These are phyloP conservation scores for Trissoscelio sp. DNA, from an alignment of 2,888 invertebrate genomes.

Conservation along the genomic window DNA sequence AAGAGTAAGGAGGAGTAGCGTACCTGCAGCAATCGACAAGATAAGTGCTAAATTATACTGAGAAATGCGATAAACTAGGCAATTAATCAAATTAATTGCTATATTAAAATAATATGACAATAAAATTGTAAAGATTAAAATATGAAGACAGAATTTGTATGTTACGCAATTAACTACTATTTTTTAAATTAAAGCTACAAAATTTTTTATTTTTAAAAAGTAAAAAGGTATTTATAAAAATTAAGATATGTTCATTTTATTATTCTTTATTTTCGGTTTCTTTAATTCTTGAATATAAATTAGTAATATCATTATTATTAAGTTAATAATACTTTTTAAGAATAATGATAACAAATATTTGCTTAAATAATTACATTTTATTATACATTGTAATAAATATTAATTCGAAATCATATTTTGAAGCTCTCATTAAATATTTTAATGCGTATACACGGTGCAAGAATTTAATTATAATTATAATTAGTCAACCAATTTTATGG, in stretches of 20 bases:
- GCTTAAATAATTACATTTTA: no score
- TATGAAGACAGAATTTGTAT: neutral
- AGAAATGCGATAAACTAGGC: constrained; percentile 14
- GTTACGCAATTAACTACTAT: neutral
- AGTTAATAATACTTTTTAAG: no score
- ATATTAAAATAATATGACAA: constrained; percentile 22
- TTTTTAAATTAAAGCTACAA: no score
- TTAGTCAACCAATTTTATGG: constrained; percentile 24
- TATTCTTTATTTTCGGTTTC: no score
- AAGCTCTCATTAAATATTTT: neutral
- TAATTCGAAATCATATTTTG: neutral
- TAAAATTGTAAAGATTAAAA: constrained; percentile 1
- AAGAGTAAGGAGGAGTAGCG: no score
- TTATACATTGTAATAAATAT: no score
- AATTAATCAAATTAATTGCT: constrained; percentile 29
- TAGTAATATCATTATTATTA: no score
- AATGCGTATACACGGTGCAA: neutral
- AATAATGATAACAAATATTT: no score
- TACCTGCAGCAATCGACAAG: constrained; percentile 20
- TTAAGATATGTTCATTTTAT: no score
- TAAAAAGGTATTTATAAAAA: no score
- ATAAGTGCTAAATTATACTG: constrained; percentile 28
- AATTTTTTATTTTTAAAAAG: no score
- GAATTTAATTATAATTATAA: constrained; percentile 19
- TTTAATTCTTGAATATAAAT: no score